A percentile compares a stretch with the other conserved stretches of the same genome.
These are phyloP conservation scores for Drosophila emarginata DNA, from an alignment of 2,888 invertebrate species.

Conservation along the genomic window DNA sequence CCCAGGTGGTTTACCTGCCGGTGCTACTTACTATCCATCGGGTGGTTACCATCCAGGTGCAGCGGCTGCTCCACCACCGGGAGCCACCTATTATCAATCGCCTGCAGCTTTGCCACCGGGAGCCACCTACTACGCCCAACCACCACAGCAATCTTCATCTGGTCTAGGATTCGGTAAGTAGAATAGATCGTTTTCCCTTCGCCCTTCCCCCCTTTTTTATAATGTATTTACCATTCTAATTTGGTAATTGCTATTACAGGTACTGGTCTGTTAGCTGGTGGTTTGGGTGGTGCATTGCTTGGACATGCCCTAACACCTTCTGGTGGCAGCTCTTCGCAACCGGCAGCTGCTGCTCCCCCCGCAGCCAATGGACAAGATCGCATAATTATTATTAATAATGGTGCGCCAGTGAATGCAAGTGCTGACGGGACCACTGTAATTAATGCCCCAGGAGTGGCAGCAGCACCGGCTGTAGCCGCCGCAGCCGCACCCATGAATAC, in stretches of 20 bases:
- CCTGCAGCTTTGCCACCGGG: conserved; percentile 73
- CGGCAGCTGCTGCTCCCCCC: conserved; percentile 62
- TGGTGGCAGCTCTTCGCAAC: conserved; percentile 65
- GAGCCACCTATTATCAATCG: conserved; percentile 70
- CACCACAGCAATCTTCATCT: conserved; percentile 79
- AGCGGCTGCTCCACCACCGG: conserved; percentile 69
- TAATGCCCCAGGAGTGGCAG: conserved; percentile 44
- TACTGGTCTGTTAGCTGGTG: conserved; percentile 80
- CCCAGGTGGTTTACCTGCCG: conserved; percentile 58
- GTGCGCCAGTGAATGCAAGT: conserved; percentile 70
- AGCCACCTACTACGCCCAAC: conserved; percentile 68
- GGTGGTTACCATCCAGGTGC: conserved; percentile 60
- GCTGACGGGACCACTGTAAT: conserved; percentile 59
- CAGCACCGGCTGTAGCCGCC: conserved; percentile 42
- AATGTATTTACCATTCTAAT: not conserved
- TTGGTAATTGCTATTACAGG: conserved; percentile 53
- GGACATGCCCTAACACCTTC: conserved; percentile 80
- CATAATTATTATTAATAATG: conserved; percentile 82
- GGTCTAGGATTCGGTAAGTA: conserved; percentile 81
- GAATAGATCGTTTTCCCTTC: not conserved
- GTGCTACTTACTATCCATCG: conserved; percentile 59
- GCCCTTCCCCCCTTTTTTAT: not conserved
- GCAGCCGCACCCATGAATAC: conserved; percentile 33
- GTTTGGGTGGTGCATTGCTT: conserved; percentile 80
- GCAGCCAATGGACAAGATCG: conserved; percentile 71